phyloP scores from a whole-genome alignment of 2,888 invertebrate species.

The Zelleria hepariella region DNA sequence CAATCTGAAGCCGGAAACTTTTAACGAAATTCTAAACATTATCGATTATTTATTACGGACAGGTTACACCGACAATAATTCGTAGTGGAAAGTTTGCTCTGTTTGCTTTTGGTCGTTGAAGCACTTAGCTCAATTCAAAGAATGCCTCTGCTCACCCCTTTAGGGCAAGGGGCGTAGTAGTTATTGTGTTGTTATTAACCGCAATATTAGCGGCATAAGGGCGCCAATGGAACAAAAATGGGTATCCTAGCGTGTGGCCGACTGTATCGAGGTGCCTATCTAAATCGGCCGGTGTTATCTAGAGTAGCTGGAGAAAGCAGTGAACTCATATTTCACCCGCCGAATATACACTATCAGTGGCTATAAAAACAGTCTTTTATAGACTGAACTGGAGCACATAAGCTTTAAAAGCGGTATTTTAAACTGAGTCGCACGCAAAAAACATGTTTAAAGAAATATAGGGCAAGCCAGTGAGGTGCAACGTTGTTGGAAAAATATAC shows the following conservation, averaged over 20 bases:
- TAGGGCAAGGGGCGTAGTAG: no score
- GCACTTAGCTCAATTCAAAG: no score
- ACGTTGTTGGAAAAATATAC: not conserved
- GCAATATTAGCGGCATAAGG: no score
- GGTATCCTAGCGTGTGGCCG: no score
- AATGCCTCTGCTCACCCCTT: no score
- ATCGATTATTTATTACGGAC: slow-evolving; percentile 32
- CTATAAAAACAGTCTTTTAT: slow-evolving; percentile 21
- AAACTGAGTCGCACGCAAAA: slow-evolving; percentile 17
- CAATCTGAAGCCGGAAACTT: slow-evolving; percentile 31
- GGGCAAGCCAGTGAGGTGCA: not conserved
- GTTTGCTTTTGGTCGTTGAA: no score
- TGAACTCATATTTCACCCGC: slow-evolving; percentile 18
- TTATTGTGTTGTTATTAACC: no score
- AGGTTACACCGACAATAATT: slow-evolving; percentile 1
- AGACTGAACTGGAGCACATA: slow-evolving; percentile 20
- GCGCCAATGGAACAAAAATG: no score
- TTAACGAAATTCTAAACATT: slow-evolving; percentile 36
- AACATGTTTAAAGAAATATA: not conserved
- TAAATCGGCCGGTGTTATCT: not conserved
- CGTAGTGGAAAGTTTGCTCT: not conserved
- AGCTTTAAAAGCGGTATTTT: slow-evolving; percentile 10
- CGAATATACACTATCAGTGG: slow-evolving; percentile 21
- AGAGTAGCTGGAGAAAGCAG: not conserved
- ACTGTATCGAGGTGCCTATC: no score